These are phyloP conservation scores for Agrilus mali DNA, from an alignment of 2,888 invertebrate genomes.

Conservation along the genomic window DNA sequence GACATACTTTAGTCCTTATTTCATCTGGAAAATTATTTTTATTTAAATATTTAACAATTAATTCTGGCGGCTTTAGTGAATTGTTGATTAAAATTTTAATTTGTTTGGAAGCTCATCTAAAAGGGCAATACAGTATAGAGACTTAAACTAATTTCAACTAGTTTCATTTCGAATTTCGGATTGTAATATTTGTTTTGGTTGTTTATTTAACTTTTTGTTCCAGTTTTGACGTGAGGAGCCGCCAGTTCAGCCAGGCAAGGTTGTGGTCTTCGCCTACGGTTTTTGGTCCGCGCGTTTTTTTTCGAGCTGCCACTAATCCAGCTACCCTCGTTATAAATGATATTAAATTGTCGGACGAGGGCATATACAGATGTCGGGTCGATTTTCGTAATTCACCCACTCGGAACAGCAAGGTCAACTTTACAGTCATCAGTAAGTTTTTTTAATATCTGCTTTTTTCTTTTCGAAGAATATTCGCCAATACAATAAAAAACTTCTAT, in stretches of 20 bases:
- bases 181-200: too few relatives aligned
- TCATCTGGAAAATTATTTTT: too few relatives aligned
- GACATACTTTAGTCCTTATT: too few relatives aligned
- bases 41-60: too few relatives aligned
- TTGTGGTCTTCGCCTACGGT: slow-evolving; percentile 45
- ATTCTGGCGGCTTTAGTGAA: too few relatives aligned
- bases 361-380: slow-evolving; percentile 59
- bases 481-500: not conserved
- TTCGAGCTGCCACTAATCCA: slow-evolving; percentile 41
- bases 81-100: too few relatives aligned
- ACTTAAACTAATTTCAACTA: too few relatives aligned
- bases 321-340: slow-evolving; percentile 46
- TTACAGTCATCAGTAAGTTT: slow-evolving; percentile 59
- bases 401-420: slow-evolving; percentile 58
- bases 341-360: slow-evolving; percentile 49
- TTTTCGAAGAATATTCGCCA: not conserved
- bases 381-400: slow-evolving; percentile 64
- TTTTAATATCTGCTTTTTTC: not conserved
- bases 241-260: slow-evolving; percentile 41
- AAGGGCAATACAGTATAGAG: too few relatives aligned
- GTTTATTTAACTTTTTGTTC: slow-evolving; percentile 22
- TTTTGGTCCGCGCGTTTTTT: slow-evolving; percentile 44
- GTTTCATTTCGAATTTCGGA: too few relatives aligned
- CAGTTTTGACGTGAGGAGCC: slow-evolving; percentile 47
- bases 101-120: too few relatives aligned